phyloP scores from a whole-genome alignment of 2,797 vertebrate genomes.

The Sarcophilus harrisii region DNA sequence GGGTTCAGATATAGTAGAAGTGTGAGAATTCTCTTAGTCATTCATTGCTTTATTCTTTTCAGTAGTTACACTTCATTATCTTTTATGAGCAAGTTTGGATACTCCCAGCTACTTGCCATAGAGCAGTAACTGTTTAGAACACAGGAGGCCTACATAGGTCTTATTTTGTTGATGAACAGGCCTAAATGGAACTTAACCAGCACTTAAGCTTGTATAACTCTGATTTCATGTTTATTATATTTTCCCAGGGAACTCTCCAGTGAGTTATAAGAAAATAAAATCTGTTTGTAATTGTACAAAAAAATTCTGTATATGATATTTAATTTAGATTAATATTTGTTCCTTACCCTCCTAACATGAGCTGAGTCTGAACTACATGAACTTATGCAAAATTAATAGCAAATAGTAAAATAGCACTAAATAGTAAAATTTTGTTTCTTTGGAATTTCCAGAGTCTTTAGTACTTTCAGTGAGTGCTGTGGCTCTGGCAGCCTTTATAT shows the following conservation, averaged over 20 bases:
- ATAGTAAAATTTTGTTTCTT: constrained; percentile 42
- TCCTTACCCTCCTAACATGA: neutral
- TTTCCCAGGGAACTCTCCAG: neutral
- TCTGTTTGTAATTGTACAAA: neutral
- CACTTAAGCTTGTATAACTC: neutral
- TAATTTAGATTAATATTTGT: neutral
- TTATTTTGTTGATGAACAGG: neutral
- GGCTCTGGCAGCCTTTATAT: neutral
- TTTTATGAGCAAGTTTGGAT: neutral
- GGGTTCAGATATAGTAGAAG: neutral
- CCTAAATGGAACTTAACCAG: neutral
- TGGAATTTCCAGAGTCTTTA: constrained; percentile 35
- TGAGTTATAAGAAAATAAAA: neutral
- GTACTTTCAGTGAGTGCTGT: constrained; percentile 8
- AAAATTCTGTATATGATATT: neutral
- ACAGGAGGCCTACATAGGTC: too few species aligned
- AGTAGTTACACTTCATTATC: neutral
- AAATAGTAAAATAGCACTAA: constrained; percentile 24
- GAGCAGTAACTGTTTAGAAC: too few species aligned
- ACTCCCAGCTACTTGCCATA: neutral
- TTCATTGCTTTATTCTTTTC: neutral
- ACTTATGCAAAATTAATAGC: neutral
- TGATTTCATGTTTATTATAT: neutral
- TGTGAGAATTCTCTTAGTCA: neutral
- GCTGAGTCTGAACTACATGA: neutral